Base-by-base conservation (phyloP, 1,140 invertebrate genomes). In the Stenopsyche tienmushanensis region DNA sequence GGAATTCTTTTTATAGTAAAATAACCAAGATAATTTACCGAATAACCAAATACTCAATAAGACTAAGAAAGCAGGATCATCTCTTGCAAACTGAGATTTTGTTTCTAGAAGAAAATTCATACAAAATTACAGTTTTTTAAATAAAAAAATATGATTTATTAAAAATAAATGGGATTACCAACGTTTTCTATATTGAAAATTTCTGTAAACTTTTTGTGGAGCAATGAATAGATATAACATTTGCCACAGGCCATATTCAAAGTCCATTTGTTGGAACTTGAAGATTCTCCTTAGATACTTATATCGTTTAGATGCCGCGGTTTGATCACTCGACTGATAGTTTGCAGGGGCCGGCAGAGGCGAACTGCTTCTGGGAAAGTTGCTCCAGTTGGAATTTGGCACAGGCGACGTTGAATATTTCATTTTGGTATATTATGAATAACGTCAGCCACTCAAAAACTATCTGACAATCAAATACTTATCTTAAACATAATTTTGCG, bases 231-330 rank as follows among this genome's bases (percentile, higher is more conserved):
- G 82, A 79, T 97, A 98, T 0, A 97, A 80, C 93, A 99, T 98
- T 86, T 99, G 97, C 97, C 97, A 99, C 9, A 92, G 82, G 1
- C 97, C 97, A 85, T 97, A 99, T 77, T 99, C 95, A 83, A 99
- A 99, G 79, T 99, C 97, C 97, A 99, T 99, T 81, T 99, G 97
- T 74, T 93, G 86, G 75, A 95, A 96, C 79, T 96, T 94, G 21
- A 98, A 84, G 34, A 99, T 78, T 72, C 96, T 85, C 71, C 94
- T 81, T 34, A 98, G 78, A 79, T 96, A 98, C 83, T 95, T 95
- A 74, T 94, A 94, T 71, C 93, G 85, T 82, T 97, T 98, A 2
- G 92, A 90, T 49, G 93, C 88, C 44, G 94, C 94, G 62, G 89
- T 90, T 73, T 90, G 88, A 71, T 89, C 91, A 70, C 88, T 86